Conservation (phyloP, 1,140 invertebrate species). For the Pachyrhynchus sulphureomaculatus region DNA sequence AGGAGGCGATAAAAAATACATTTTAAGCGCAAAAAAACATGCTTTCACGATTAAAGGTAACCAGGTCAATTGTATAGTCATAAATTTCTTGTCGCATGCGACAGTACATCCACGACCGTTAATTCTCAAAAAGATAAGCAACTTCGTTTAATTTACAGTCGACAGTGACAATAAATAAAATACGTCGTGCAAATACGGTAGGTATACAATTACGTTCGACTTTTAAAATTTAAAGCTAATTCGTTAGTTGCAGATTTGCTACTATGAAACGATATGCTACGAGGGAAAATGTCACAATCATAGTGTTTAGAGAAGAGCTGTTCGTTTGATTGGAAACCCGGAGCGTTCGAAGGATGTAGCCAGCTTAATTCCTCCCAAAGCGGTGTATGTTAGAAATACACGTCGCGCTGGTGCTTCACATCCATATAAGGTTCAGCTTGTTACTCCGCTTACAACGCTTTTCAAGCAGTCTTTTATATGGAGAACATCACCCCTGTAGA, state of each 20-base stretch:
- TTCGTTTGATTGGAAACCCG: no score
- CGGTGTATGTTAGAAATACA: no score
- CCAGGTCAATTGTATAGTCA: slow-evolving; percentile 11
- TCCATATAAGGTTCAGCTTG: no score
- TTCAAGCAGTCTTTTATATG: no score
- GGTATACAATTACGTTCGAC: neutral
- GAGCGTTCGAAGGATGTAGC: no score
- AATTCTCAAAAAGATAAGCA: slow-evolving; percentile 13
- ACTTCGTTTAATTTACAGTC: slow-evolving; percentile 3
- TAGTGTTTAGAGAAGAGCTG: neutral
- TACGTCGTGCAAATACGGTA: neutral
- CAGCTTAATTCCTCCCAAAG: no score
- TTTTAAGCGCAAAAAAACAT: no score
- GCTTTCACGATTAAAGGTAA: slow-evolving; percentile 1
- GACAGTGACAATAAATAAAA: slow-evolving; percentile 1
- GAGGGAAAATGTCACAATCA: neutral
- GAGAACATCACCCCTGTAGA: no score
- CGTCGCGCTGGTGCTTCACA: no score
- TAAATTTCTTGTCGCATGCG: slow-evolving; percentile 14
- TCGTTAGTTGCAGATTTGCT: neutral
- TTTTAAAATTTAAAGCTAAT: neutral
- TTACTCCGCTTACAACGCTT: no score
- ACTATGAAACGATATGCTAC: neutral
- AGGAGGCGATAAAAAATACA: no score
- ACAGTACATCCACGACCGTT: slow-evolving; percentile 6